phyloP scores from a whole-genome alignment of 2,888 invertebrate genomes.

The Ypsolopha sequella region DNA sequence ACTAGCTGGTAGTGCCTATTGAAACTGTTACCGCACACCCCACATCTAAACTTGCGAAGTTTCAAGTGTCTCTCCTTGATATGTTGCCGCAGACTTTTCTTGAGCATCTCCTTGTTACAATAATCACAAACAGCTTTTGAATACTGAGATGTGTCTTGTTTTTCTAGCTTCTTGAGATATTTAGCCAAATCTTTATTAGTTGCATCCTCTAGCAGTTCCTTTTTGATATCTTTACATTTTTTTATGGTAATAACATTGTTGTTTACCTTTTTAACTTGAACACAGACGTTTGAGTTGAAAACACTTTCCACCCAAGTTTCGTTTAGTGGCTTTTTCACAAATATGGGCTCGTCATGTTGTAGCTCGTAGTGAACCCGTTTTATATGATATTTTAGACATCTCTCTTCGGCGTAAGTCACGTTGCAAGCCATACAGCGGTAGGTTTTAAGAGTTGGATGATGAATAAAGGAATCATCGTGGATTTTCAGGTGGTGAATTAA shows the following conservation, averaged over 20 bases:
- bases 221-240: constrained; percentile 15
- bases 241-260: constrained; percentile 37
- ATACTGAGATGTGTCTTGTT: constrained; percentile 24
- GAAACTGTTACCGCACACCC: constrained; percentile 23
- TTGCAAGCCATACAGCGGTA: constrained; percentile 37
- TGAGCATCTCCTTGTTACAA: constrained; percentile 49
- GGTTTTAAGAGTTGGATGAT: constrained; percentile 5
- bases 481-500: constrained; percentile 32
- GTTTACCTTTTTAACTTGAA: constrained; percentile 45
- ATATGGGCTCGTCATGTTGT: constrained; percentile 13
- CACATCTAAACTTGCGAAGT: constrained; percentile 33
- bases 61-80: constrained; percentile 42
- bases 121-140: constrained; percentile 44
- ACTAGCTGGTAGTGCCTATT: constrained; percentile 37
- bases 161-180: background rate
- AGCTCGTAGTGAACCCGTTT: constrained; percentile 38
- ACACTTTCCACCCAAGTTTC: constrained; percentile 47
- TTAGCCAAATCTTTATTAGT: background rate
- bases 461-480: constrained; percentile 28
- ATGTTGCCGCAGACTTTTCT: constrained; percentile 42
- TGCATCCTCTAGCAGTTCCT: background rate
- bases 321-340: constrained; percentile 28
- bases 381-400: constrained; percentile 36
- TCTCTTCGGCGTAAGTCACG: constrained; percentile 31
- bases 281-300: constrained; percentile 26